Evolutionary conservation across 2,113 vertebrate genomes (phyloP), one percentile per base, ranked within the genome.

Genomic region (Gymnocephalus cernua): DNA sequence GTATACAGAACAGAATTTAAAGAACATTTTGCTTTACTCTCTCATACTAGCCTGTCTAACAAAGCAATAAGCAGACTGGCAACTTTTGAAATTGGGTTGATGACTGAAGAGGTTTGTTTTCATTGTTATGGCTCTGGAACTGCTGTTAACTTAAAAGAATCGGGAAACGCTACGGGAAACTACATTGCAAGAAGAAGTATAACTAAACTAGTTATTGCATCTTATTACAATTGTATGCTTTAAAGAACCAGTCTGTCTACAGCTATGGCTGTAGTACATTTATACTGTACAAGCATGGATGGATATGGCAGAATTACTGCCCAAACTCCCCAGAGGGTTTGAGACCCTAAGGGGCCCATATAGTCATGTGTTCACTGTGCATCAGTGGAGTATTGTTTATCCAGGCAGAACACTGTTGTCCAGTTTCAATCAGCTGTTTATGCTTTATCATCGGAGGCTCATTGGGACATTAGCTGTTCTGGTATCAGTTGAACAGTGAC

Each of bases 341-440:
- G 35, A 44, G 47, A 53, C 10, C 53, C 27, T n/a, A 11, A 18
- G 21, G 27, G 68, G 51, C 7, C 29, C 29, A 11, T n/a, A 54
- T 11, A 23, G 11, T 27, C 6, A 23, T 23, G 56, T 27, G 10
- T 45, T 67, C 21, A 41, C 6, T 21, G 29, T 56, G 5, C 10
- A 29, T 68, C 11, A 54, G 59, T 16, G 2, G 15, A 35, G 14
- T 16, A 23, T n/a, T 66, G 59, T 53, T 74, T 13, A 32, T 29
- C 18, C 62, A 45, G 27, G 54, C 50, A 61, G 45, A 84, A 70
- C 72, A 27, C n/a, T 41, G 21, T 71, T 62, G 47, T 41, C 51
- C 15, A 61, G 50, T 44, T 79, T 47, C 38, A 29, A 29, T 66
- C 38, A 65, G 16, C 66, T 50, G 25, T 77, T 82, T 59, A 32